Evolutionary conservation across 2,113 vertebrate genomes (phyloP).

Genomic region (Megalops atlanticus): DNA sequence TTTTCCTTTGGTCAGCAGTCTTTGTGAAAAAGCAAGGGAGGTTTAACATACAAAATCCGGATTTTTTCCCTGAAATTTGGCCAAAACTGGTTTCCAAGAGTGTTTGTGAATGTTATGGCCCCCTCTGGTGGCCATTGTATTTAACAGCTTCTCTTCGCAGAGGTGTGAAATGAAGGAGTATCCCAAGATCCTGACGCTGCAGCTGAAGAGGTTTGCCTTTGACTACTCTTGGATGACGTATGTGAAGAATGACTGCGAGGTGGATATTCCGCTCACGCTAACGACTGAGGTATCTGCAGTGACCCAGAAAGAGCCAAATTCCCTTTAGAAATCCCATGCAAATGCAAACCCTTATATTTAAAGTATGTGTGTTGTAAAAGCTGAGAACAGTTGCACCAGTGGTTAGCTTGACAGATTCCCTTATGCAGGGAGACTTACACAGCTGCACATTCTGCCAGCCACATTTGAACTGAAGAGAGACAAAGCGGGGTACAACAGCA

Average conservation of each 20-base stretch:
- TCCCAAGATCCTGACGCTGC: slow-evolving; percentile 61
- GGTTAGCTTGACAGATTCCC: too few species aligned
- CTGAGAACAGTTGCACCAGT: too few species aligned
- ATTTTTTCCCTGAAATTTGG: too few species aligned
- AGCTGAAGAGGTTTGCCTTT: slow-evolving; percentile 67
- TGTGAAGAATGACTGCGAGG: slow-evolving; percentile 46
- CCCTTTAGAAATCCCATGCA: neutral
- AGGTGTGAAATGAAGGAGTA: slow-evolving; percentile 43
- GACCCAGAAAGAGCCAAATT: neutral
- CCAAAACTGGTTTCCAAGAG: neutral
- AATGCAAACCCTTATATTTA: neutral
- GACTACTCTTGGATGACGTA: slow-evolving; percentile 41
- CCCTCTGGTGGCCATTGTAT: neutral
- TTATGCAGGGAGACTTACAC: too few species aligned
- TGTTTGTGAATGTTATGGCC: neutral
- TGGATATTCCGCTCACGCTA: slow-evolving; percentile 47
- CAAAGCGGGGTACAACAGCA: too few species aligned
- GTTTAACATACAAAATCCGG: too few species aligned
- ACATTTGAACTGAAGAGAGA: too few species aligned
- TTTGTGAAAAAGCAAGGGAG: too few species aligned
- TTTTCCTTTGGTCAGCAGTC: neutral
- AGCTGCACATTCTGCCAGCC: too few species aligned
- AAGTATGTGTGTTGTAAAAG: too few species aligned
- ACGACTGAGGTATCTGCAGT: slow-evolving; percentile 16
- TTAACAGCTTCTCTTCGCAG: slow-evolving; percentile 29